These are phyloP conservation scores for Anolis carolinensis DNA, from an alignment of 2,113 vertebrate genomes.

Conservation along the genomic window DNA sequence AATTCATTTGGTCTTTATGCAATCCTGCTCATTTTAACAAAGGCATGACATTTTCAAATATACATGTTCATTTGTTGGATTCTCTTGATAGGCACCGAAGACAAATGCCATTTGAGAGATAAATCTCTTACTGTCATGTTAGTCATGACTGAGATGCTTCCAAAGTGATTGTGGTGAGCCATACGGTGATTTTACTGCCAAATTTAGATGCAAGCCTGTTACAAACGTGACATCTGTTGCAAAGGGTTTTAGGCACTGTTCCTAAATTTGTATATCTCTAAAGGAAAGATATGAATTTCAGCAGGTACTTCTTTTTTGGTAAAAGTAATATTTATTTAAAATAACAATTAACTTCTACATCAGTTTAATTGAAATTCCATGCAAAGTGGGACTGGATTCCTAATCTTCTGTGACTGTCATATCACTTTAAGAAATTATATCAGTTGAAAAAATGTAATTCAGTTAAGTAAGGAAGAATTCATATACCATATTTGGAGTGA, in stretches of 20 bases:
- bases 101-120: conserved; percentile 14
- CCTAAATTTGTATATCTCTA: background rate
- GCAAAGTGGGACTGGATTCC: background rate
- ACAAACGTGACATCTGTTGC: background rate
- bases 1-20: background rate
- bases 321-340: background rate
- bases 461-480: background rate
- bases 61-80: background rate
- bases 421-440: background rate
- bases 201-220: background rate
- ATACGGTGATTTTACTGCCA: conserved; percentile 7
- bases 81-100: background rate
- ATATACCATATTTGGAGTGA: background rate
- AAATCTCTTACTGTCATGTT: background rate
- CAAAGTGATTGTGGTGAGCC: background rate
- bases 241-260: background rate
- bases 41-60: background rate
- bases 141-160: background rate
- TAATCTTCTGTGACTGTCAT: background rate
- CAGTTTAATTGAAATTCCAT: background rate
- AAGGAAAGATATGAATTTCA: background rate
- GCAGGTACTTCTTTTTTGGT: background rate
- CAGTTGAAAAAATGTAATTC: background rate
- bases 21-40: background rate
- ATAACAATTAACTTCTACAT: background rate